phyloP scores from a whole-genome alignment of 2,888 invertebrate species.

The Temnothorax ravouxi region DNA sequence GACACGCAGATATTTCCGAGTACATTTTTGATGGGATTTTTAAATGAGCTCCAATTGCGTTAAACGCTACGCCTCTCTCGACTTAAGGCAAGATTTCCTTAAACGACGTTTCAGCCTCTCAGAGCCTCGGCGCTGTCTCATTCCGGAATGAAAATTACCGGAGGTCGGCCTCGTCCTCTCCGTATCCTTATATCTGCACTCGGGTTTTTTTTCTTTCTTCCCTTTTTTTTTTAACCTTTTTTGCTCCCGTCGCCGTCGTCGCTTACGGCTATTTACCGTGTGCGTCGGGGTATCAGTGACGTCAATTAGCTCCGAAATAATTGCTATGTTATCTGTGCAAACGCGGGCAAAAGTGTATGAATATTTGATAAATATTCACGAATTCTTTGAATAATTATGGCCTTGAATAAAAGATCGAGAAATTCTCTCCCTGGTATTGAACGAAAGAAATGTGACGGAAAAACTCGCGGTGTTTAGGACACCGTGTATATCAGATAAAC shows the following conservation, averaged over 20 bases:
- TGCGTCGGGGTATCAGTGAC: conserved; percentile 26
- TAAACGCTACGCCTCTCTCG: conserved; percentile 78
- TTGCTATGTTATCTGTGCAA: background rate
- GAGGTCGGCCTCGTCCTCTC: conserved; percentile 59
- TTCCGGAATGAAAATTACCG: conserved; percentile 72
- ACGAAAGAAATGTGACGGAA: background rate
- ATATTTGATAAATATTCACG: background rate
- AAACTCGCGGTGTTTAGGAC: background rate
- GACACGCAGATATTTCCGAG: conserved; percentile 74
- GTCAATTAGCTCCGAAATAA: conserved; percentile 31
- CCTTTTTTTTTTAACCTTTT: background rate
- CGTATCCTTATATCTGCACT: conserved; percentile 40
- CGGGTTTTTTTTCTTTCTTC: background rate
- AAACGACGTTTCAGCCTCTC: conserved; percentile 79
- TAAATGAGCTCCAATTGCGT: conserved; percentile 86
- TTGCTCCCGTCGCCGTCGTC: conserved; percentile 20
- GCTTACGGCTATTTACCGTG: conserved; percentile 46
- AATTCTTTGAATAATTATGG: background rate
- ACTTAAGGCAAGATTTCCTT: conserved; percentile 82
- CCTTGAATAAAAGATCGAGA: background rate
- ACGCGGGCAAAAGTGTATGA: background rate
- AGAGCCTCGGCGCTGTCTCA: conserved; percentile 64
- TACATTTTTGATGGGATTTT: conserved; percentile 85
- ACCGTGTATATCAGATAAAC: conserved; percentile 14
- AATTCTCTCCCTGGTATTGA: background rate